Evolutionary conservation across 2,888 invertebrate species (phyloP).

Genomic region (Mystacides longicornis): DNA sequence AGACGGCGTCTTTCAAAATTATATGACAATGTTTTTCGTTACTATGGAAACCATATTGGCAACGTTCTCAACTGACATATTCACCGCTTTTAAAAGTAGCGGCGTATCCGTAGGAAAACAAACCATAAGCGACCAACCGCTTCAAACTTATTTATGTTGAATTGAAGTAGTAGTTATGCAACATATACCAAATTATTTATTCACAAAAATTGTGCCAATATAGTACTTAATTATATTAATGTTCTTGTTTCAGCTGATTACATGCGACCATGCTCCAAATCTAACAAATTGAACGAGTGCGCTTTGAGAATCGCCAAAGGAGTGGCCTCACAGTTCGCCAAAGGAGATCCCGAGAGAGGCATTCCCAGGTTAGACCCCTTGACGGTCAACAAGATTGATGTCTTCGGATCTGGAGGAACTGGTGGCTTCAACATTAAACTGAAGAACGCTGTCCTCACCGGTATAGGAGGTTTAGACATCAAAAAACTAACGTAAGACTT

Average conservation of each 20-base stretch:
- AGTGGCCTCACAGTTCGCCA: slow-evolving; percentile 13
- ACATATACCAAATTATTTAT: too few relatives aligned
- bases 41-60: too few relatives aligned
- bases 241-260: slow-evolving; percentile 33
- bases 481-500: slow-evolving; percentile 22
- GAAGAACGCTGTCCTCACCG: slow-evolving; percentile 13
- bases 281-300: slow-evolving; percentile 33
- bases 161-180: too few relatives aligned
- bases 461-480: slow-evolving; percentile 13
- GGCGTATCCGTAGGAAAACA: too few relatives aligned
- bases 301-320: slow-evolving; percentile 20
- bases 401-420: slow-evolving; percentile 1
- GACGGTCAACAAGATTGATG: slow-evolving; percentile 14
- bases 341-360: slow-evolving; percentile 16
- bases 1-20: too few relatives aligned
- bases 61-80: too few relatives aligned
- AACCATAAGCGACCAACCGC: too few relatives aligned
- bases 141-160: too few relatives aligned
- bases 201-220: too few relatives aligned
- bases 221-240: not conserved
- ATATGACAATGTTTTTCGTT: too few relatives aligned
- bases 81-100: too few relatives aligned
- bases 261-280: slow-evolving; percentile 31
- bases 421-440: slow-evolving; percentile 17
- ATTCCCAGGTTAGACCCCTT: slow-evolving; percentile 21